phyloP scores from a whole-genome alignment of 2,888 invertebrate species.

The Galerucella pusilla region DNA sequence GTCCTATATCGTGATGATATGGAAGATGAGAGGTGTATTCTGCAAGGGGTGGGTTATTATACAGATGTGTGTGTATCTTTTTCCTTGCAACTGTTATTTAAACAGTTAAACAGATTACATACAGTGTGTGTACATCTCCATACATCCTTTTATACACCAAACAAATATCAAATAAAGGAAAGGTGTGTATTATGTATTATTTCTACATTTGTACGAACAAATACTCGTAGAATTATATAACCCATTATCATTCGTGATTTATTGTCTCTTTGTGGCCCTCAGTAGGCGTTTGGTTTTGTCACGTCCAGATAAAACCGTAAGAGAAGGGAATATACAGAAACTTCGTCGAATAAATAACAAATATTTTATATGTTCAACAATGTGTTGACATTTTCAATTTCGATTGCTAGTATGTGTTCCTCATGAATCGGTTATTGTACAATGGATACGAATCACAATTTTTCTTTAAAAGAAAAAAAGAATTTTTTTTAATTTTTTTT shows the following conservation, averaged over 20 bases:
- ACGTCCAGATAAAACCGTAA: not conserved
- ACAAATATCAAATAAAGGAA: constrained; percentile 10
- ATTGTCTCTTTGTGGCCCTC: constrained; percentile 11
- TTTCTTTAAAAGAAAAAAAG: not conserved
- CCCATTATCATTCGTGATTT: constrained; percentile 18
- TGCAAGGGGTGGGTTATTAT: no score
- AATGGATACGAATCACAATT: not conserved
- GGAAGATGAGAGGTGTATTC: no score
- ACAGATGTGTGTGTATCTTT: not conserved
- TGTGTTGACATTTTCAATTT: constrained; percentile 14
- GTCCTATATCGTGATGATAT: no score
- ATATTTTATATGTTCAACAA: constrained; percentile 15
- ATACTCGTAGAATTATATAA: constrained; percentile 9
- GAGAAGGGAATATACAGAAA: not conserved
- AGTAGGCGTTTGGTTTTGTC: constrained; percentile 12
- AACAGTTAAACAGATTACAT: no score
- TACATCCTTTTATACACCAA: constrained; percentile 5
- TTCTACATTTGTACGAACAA: constrained; percentile 10
- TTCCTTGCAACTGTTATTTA: not conserved
- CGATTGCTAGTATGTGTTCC: not conserved
- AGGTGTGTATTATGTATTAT: constrained; percentile 19
- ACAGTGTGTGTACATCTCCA: not conserved
- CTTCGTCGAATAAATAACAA: constrained; percentile 1
- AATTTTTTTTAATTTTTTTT: no score
- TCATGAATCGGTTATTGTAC: no score